Evolutionary conservation across 2,888 invertebrate species (phyloP).

Genomic region (Chloromyia formosa): DNA sequence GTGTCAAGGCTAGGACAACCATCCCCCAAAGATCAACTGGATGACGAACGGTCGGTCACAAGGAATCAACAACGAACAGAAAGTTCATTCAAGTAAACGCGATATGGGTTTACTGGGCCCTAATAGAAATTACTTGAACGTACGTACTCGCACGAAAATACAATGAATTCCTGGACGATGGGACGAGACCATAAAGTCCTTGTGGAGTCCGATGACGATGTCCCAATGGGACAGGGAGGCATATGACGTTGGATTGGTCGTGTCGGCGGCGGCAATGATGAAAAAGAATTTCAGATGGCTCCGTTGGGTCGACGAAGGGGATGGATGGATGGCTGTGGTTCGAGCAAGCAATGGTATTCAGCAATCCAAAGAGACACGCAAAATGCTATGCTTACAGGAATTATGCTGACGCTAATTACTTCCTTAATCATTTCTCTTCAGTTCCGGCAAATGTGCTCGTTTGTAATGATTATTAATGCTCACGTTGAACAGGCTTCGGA

Average conservation of each 20-base stretch:
- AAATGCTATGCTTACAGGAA: constrained; percentile 36
- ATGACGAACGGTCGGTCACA: constrained; percentile 5
- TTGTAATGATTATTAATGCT: constrained; percentile 41
- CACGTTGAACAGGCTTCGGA: constrained; percentile 20
- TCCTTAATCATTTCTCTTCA: constrained; percentile 42
- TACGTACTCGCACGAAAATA: neutral
- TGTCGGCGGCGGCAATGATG: no score
- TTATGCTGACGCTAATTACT: constrained; percentile 43
- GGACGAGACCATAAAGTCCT: neutral
- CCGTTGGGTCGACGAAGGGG: neutral
- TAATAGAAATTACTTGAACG: constrained; percentile 26
- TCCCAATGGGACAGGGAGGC: no score
- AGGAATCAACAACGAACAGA: neutral
- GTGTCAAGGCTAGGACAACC: constrained; percentile 32
- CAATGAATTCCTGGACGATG: neutral
- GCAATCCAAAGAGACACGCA: constrained; percentile 26
- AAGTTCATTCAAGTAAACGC: constrained; percentile 25
- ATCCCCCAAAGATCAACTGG: neutral
- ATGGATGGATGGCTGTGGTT: neutral
- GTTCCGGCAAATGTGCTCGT: constrained; percentile 34
- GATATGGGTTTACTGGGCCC: neutral
- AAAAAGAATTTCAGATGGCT: no score
- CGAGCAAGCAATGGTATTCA: neutral
- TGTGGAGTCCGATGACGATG: neutral
- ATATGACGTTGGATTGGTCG: no score